phyloP scores from a whole-genome alignment of 2,888 invertebrate genomes.

The Agrilus mali region DNA sequence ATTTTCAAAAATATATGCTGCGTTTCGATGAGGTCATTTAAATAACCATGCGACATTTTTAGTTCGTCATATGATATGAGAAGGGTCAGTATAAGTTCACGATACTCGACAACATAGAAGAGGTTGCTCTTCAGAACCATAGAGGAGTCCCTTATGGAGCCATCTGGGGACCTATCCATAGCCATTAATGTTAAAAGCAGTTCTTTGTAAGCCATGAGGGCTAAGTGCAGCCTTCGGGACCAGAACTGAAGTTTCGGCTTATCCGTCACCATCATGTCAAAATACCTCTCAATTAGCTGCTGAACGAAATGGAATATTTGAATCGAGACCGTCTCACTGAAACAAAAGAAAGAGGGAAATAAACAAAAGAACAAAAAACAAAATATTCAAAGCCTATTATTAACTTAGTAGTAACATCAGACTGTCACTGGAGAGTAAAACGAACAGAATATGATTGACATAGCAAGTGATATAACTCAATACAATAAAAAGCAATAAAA shows the following conservation, averaged over 20 bases:
- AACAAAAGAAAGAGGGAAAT: conserved; percentile 22
- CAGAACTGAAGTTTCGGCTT: conserved; percentile 74
- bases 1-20: conserved; percentile 85
- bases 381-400: conserved; percentile 2
- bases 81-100: conserved; percentile 75
- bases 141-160: conserved; percentile 61
- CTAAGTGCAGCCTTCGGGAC: conserved; percentile 77
- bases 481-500: no score
- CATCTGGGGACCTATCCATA: conserved; percentile 68
- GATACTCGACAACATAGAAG: conserved; percentile 88
- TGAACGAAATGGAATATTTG: conserved; percentile 90
- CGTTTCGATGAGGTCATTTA: conserved; percentile 80
- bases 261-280: conserved; percentile 72
- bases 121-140: conserved; percentile 82
- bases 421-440: no score
- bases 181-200: conserved; percentile 67
- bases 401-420: neutral
- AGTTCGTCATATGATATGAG: conserved; percentile 72
- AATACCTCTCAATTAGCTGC: conserved; percentile 76
- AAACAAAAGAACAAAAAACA: conserved; percentile 1
- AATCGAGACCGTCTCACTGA: conserved; percentile 85
- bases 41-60: conserved; percentile 72
- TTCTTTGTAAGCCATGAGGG: conserved; percentile 69
- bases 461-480: no score
- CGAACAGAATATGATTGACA: no score